These are phyloP conservation scores for Hippocampus zosterae DNA, from an alignment of 2,113 vertebrate genomes.

Conservation along the genomic window DNA sequence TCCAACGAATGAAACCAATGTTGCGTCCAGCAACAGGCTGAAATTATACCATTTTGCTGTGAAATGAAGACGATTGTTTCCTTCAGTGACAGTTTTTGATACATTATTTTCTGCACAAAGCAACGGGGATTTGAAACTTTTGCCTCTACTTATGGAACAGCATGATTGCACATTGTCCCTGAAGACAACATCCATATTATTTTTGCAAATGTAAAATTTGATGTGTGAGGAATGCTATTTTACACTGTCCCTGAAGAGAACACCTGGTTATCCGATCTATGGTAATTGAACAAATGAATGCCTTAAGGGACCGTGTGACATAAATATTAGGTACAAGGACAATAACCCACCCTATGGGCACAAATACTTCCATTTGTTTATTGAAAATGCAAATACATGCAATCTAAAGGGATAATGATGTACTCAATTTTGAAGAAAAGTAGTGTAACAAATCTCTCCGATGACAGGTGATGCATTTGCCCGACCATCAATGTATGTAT, in stretches of 20 bases:
- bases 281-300: too few species aligned
- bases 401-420: not conserved
- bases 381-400: not conserved
- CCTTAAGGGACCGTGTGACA: not conserved
- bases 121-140: too few species aligned
- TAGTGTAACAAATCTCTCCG: conserved; percentile 50
- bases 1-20: too few species aligned
- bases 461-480: conserved; percentile 13
- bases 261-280: too few species aligned
- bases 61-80: not conserved
- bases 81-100: not conserved
- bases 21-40: not conserved
- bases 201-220: too few species aligned
- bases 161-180: not conserved
- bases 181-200: not conserved
- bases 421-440: not conserved
- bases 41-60: not conserved
- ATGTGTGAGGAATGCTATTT: too few species aligned
- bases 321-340: too few species aligned
- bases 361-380: not conserved
- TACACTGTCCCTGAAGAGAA: too few species aligned
- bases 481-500: not conserved
- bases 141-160: not conserved
- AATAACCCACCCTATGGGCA: not conserved
- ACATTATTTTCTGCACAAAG: not conserved